Base-by-base conservation (phyloP, 2,888 invertebrate species). In the Junonia oenone region DNA sequence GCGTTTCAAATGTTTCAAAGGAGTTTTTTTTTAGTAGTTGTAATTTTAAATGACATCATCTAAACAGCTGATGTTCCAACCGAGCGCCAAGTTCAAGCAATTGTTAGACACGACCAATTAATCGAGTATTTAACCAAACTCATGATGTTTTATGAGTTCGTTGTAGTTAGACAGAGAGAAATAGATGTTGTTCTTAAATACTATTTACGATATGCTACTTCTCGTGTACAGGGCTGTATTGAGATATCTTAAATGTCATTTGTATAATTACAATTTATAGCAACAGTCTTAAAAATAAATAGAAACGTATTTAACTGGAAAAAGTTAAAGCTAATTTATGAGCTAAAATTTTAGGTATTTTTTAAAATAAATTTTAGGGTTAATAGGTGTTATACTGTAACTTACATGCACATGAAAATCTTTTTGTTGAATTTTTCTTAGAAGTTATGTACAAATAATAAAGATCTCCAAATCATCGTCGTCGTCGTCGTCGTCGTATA, bases 31-130 rank as follows among this genome's bases (percentile, higher is more conserved):
- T n/a, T n/a, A n/a, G n/a, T n/a, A n/a, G n/a, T n/a, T n/a, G n/a
- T n/a, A 19, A 19, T 43, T 43, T 43, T 19, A 8, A 5, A 52
- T 50, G 50, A 55, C 52, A 50, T 58, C 58, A 58, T 50, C 49
- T 9, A 29, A 33, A 19, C 55, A 49, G 48, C 37, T 51, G 47
- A 43, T 31, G 31, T 50, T 31, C 43, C 9, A 45, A 45, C 26
- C 17, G 13, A 45, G 48, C 45, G 15, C 5, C 22, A 47, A 17
- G 43, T 33, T 35, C 48, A 14, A n/a, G 15, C 57, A 53, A 53
- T 53, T 51, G 48, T 27, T 35, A 54, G 55, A 52, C 50, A 45
- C 51, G 38, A 55, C 37, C 46, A 59, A 60, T 62, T 62, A 59
- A 59, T 56, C 5, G 3, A 22, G 55, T 51, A 45, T 57, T 58